phyloP scores from a whole-genome alignment of 2,888 invertebrate species.

The Agrochola litura region DNA sequence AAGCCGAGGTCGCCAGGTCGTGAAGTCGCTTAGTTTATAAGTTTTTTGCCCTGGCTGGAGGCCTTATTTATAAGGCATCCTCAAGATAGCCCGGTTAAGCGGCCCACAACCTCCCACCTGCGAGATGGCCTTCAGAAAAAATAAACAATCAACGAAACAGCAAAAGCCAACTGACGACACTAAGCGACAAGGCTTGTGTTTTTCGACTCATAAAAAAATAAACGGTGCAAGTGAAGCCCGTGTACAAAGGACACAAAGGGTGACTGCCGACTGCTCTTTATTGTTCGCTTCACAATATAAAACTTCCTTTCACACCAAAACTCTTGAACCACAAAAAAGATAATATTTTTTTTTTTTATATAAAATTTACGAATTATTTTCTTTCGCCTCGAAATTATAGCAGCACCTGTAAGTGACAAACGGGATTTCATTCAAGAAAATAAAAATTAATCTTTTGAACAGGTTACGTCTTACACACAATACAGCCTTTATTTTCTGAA shows the following conservation, averaged over 20 bases:
- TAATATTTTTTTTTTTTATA: constrained; percentile 23
- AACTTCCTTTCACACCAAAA: constrained; percentile 73
- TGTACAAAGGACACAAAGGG: constrained; percentile 74
- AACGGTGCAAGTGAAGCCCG: constrained; percentile 74
- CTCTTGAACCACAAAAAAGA: constrained; percentile 65
- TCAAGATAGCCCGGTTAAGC: not conserved
- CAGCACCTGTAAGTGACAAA: constrained; percentile 54
- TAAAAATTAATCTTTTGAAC: constrained; percentile 37
- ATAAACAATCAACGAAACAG: not conserved
- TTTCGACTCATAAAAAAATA: constrained; percentile 56
- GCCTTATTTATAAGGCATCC: not conserved
- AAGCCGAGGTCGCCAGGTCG: not conserved
- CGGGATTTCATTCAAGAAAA: constrained; percentile 26
- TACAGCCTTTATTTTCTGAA: too few species aligned
- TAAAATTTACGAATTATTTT: constrained; percentile 53
- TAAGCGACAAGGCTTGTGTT: constrained; percentile 48
- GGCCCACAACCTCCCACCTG: not conserved
- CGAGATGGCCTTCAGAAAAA: not conserved
- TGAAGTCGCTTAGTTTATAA: not conserved
- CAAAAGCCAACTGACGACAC: constrained; percentile 26
- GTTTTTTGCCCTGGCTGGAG: not conserved
- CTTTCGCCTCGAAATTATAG: constrained; percentile 40
- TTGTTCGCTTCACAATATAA: constrained; percentile 75
- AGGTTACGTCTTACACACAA: not conserved
- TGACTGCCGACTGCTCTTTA: constrained; percentile 70